Evolutionary conservation across 92 coral and sea anemone genomes (phyloP), one percentile per base, ranked within the genome.

Genomic region (Zoanthus gigantus): DNA sequence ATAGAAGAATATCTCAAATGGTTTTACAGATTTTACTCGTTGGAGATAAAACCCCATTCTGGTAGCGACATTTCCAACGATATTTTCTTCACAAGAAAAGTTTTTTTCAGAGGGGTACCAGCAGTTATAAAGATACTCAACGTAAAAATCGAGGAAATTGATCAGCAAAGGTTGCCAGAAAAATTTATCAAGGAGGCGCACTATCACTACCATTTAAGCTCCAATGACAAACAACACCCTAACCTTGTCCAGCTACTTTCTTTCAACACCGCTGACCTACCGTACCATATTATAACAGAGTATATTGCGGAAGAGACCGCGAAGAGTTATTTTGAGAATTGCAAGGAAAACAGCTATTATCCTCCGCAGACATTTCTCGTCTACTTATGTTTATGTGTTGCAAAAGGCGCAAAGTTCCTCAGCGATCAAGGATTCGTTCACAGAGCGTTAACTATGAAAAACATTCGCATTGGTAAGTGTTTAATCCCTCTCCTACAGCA

Each of bases 211-310:
- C 9, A n/a, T 9, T 9, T 14, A 32, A 72, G 32, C 76, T 1
- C 2, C 16, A 23, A 23, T 23, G 23, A 23, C 23, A 72, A 32
- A 10, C 76, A 48, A 9, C 76, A 72, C 28, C 76, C 76, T 13
- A 72, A 72, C 76, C 34, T 72, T 30, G 37, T 72, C 11, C 76
- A 30, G 30, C 11, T 72, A 3, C 32, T 72, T 14, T 44, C 76
- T 30, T 72, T 72, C 10, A 72, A 72, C 76, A 72, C 76, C 13
- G 11, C 14, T 72, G 76, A 72, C 47, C 76, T 8, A 30, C 76
- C 76, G 6, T 72, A 72, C 12, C 84, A 79, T 30, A 34, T 79
- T 10, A 60, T 79, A 10, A 79, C 84, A 14, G 84, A 79, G 56
- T 79, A 79, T n/a, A 60, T 79, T 54, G 17, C 72, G 53, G 46